Base-by-base conservation (phyloP, 2,888 invertebrate species). In the Bellardia pandia region DNA sequence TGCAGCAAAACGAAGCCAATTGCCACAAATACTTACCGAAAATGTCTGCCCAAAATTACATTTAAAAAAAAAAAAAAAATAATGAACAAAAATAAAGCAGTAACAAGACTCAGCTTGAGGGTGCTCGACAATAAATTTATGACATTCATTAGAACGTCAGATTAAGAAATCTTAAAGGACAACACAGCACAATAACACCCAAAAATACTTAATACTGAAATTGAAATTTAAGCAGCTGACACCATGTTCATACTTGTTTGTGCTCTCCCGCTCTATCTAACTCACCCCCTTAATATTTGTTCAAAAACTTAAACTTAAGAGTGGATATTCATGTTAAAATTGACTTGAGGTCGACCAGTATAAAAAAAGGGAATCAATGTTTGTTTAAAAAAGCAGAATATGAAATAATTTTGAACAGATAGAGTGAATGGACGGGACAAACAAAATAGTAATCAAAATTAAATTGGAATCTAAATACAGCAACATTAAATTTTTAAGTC, bases 101-200 rank as follows among this genome's bases (percentile, higher is more conserved):
- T 74, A 64, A 84, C 71, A 86, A 78, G 66, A 66, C 69, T 77
- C 77, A 85, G 84, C 89, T 89, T 86, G 88, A 89, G 90, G 89
- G 90, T 89, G 90, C 91, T 91, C 88, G 89, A 89, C 92, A 90
- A 93, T 92, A 93, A 92, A 92, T 92, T 92, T 92, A 92, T 92
- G 93, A 92, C 92, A 92, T 92, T 92, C 93, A 92, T 92, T 92
- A 93, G 92, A 92, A 91, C 90, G 92, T 91, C 91, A 91, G 92
- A 93, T 92, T 93, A 92, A 90, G 92, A 90, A 92, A 91, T 92
- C 89, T 90, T 89, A 82, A 88, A 84, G 76, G 83, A 85, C 74
- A 79, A 79, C 53, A 56, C 48, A 51, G 58, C 51, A 66, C 74
- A 16, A 58, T 8, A 68, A 56, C 42, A 83, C 11, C 42, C 53